Conservation (phyloP, 2,113 vertebrate species). For the Pituophis catenifer region DNA sequence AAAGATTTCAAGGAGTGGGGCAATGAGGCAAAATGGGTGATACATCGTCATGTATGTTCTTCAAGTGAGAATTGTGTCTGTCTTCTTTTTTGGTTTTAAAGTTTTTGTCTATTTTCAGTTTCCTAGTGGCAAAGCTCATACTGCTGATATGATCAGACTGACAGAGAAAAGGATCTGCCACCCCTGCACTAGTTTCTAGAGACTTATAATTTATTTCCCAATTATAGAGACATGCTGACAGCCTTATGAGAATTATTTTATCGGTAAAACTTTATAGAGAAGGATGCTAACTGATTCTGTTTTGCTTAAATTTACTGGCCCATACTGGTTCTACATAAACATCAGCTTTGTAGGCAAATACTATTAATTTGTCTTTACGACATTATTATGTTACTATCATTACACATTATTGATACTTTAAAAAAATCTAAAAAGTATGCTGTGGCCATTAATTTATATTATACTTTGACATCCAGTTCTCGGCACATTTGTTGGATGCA, state of each 20-base stretch:
- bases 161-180: neutral
- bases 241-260: neutral
- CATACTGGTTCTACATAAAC: neutral
- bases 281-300: neutral
- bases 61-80: neutral
- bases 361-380: neutral
- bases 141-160: neutral
- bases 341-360: neutral
- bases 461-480: neutral
- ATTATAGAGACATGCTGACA: neutral
- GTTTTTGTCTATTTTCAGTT: neutral
- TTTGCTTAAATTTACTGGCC: neutral
- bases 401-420: neutral
- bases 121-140: neutral
- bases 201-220: neutral
- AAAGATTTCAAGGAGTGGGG: neutral
- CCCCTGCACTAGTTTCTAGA: neutral
- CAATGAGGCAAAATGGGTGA: neutral
- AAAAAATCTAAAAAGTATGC: neutral
- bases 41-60: neutral
- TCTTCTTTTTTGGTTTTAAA: neutral
- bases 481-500: conserved; percentile 1
- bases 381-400: conserved; percentile 13
- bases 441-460: neutral
- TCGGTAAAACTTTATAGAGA: conserved; percentile 9